Evolutionary conservation across 2,888 invertebrate genomes (phyloP).

Genomic region (Mechanitis messenoides): DNA sequence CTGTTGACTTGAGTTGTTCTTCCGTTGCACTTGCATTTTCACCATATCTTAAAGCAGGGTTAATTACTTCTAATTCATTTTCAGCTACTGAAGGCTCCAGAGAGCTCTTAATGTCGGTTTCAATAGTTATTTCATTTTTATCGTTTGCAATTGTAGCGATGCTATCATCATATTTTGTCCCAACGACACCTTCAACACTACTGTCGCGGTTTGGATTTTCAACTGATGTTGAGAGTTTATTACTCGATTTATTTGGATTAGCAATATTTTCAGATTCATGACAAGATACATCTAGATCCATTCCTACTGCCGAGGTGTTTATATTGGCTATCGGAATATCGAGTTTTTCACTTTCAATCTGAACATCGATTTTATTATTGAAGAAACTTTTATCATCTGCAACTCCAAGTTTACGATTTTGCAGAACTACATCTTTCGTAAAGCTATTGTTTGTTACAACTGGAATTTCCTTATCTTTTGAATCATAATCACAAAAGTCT

Average conservation of each 20-base stretch:
- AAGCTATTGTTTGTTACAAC: not conserved
- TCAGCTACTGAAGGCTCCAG: no score
- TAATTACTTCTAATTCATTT: no score
- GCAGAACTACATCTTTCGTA: not conserved
- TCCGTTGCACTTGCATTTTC: no score
- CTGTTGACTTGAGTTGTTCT: no score
- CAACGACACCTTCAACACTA: not conserved
- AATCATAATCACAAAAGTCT: not conserved
- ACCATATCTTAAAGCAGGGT: no score
- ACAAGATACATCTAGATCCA: not conserved
- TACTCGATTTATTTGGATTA: not conserved
- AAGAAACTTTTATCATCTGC: not conserved
- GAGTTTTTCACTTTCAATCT: not conserved
- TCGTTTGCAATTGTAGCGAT: not conserved
- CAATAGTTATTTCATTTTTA: not conserved
- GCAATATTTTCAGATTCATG: not conserved
- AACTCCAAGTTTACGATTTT: not conserved
- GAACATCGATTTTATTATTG: no score
- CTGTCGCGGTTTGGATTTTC: not conserved
- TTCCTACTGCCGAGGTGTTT: not conserved
- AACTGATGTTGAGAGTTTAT: not conserved
- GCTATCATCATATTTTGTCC: not conserved
- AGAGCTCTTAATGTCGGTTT: no score
- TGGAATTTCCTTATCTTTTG: not conserved
- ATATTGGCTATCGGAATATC: not conserved